Percentiles rank a stretch among this genome's conserved stretches.
These are phyloP conservation scores for Sapayoa aenigma DNA, from an alignment of 2,113 vertebrate genomes.

Conservation along the genomic window DNA sequence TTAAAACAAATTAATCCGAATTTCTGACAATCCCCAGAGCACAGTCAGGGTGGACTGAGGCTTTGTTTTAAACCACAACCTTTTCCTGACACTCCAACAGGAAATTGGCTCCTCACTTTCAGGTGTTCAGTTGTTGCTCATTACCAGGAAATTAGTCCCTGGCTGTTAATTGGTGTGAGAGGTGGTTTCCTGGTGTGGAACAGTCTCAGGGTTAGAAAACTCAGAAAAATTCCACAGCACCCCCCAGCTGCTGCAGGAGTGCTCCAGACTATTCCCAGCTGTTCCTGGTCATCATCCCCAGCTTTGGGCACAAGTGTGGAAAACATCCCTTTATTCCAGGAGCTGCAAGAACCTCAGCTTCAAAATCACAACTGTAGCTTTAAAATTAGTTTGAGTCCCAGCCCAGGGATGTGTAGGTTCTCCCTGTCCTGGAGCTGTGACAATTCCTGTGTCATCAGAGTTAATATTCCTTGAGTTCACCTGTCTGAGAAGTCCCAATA, in stretches of 20 bases:
- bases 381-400: too few relatives aligned
- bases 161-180: not conserved
- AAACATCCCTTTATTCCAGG: not conserved
- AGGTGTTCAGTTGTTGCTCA: not conserved
- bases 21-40: not conserved
- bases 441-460: too few relatives aligned
- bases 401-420: too few relatives aligned
- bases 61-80: not conserved
- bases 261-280: not conserved
- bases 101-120: not conserved
- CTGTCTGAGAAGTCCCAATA: not conserved
- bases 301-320: not conserved
- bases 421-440: too few relatives aligned
- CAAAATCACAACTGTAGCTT: not conserved
- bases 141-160: accelerated
- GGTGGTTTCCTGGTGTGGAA: not conserved
- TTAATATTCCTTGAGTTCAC: not conserved
- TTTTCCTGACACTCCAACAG: not conserved
- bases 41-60: not conserved
- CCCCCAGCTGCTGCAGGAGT: not conserved
- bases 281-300: not conserved
- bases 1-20: not conserved
- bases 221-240: not conserved
- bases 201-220: too few relatives aligned
- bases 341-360: not conserved